Base-by-base conservation (phyloP, 2,888 invertebrate species). In the Drosophila emarginata region DNA sequence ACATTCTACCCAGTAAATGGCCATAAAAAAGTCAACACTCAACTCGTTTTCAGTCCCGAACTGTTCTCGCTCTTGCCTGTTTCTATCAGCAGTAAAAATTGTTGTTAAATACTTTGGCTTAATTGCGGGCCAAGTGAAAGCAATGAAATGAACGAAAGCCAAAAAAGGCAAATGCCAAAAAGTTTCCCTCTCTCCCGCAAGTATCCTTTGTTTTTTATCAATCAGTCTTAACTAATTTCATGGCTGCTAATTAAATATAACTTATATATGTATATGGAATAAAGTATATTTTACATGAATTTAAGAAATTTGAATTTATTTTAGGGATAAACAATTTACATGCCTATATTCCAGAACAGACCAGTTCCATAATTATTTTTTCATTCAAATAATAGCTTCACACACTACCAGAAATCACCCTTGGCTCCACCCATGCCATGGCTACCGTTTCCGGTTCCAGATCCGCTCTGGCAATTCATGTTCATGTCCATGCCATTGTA, bases 41-140 rank as follows among this genome's bases (percentile, higher is more conserved):
- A 37, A 56, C 56, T 37, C 68, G 45, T 45, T 18, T 21, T 21
- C 21, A 45, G 45, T 45, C 45, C 4, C 18, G 5, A 4, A 18
- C 18, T 11, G 3, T 1, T 6, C 26, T 26, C 61, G 11, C 14
- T 26, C 23, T 15, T 39, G 32, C 53, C 21, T 11, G 32, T 32
- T 32, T 32, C 37, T 37, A 54, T 28, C 18, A 28, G 15, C 65
- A 50, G 14, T 36, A 61, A 39, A 63, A 74, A 69, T 56, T 67
- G 69, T 76, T 81, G 66, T 70, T 80, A 69, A 78, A 74, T 65
- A 62, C 61, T 67, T 61, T 40, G 53, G 39, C 53, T 51, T 63
- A 70, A 56, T 70, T 61, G 70, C 61, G 21, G 52, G 1, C 23
- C 40, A 32, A 45, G 18, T 12, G 18, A 9, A 23, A 28, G 12